These are phyloP conservation scores for Aurelia aurita complex sp. Pacific DNA, from an alignment of 30 jellyfish, hydroid and myxozoan genomes.

Conservation along the genomic window DNA sequence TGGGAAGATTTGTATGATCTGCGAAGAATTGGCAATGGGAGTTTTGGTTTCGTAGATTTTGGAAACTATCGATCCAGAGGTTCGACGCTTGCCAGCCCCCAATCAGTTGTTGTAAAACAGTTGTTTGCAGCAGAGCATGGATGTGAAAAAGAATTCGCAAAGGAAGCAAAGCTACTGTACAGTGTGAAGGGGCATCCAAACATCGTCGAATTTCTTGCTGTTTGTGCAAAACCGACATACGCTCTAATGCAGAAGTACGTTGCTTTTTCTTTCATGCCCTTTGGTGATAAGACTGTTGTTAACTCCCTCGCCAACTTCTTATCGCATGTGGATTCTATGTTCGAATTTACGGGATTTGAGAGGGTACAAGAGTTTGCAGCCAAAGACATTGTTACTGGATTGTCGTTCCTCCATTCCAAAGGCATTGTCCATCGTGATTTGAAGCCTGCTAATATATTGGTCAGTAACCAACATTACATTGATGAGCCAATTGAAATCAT, in stretches of 20 bases:
- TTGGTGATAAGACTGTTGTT: not conserved
- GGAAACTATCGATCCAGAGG: too few species aligned
- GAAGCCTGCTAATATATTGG: conserved; percentile 2
- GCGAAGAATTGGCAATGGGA: too few species aligned
- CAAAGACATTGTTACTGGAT: not conserved
- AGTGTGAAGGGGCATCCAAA: conserved; percentile 10
- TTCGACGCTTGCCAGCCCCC: not conserved
- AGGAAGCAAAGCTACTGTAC: conserved; percentile 3
- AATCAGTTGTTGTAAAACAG: not conserved
- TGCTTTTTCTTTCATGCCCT: not conserved
- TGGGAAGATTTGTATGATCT: too few species aligned
- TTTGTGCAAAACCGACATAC: not conserved
- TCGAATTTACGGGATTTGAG: conserved; percentile 4
- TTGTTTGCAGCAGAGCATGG: not conserved
- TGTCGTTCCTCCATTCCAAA: not conserved
- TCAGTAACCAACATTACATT: conserved; percentile 1
- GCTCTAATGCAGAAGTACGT: conserved; percentile 12
- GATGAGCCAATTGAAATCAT: not conserved
- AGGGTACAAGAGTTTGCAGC: not conserved
- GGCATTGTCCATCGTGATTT: conserved; percentile 5
- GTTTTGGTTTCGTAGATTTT: too few species aligned
- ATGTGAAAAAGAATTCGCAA: not conserved
- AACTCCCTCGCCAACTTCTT: not conserved
- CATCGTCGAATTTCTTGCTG: conserved; percentile 23
- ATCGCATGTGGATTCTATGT: not conserved